phyloP scores from a whole-genome alignment of 64 coral and sea anemone species.

The Montipora foliosa region DNA sequence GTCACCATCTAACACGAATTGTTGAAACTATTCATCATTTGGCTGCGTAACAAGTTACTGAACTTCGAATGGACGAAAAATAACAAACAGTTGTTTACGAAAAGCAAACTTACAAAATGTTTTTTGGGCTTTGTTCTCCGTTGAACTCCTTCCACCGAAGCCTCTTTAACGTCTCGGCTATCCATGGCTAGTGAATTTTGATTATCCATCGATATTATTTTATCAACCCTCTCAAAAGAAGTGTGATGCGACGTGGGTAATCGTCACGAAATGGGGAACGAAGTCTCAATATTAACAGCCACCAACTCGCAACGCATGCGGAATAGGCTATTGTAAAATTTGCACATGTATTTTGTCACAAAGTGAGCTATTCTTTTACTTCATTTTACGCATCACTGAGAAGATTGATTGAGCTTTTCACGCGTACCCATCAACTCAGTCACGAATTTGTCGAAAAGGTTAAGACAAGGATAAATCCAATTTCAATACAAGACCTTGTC shows the following conservation, averaged over 20 bases:
- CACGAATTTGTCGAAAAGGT: background rate
- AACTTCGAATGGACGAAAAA: background rate
- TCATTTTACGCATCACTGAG: background rate
- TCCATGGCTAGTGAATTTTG: conserved; percentile 3
- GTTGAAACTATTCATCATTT: no score
- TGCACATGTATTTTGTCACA: background rate
- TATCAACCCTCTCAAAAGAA: background rate
- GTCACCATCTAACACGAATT: no score
- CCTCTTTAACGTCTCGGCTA: conserved; percentile 20
- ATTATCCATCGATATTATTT: background rate
- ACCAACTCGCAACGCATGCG: background rate
- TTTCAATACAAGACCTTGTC: background rate
- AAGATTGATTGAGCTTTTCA: background rate
- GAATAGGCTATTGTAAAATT: background rate
- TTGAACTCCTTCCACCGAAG: conserved; percentile 28
- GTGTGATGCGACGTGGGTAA: background rate
- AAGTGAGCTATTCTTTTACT: background rate
- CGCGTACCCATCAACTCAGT: no score
- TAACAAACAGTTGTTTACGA: background rate
- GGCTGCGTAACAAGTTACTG: background rate
- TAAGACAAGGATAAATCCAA: background rate
- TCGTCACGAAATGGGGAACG: background rate
- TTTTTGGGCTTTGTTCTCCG: conserved; percentile 23
- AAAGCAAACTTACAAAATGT: conserved; percentile 36
- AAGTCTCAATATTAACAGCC: background rate